A percentile compares a stretch with the other conserved stretches of the same genome.
Evolutionary conservation across 2,888 invertebrate species (phyloP).

Genomic region (Yponomeuta cagnagella): DNA sequence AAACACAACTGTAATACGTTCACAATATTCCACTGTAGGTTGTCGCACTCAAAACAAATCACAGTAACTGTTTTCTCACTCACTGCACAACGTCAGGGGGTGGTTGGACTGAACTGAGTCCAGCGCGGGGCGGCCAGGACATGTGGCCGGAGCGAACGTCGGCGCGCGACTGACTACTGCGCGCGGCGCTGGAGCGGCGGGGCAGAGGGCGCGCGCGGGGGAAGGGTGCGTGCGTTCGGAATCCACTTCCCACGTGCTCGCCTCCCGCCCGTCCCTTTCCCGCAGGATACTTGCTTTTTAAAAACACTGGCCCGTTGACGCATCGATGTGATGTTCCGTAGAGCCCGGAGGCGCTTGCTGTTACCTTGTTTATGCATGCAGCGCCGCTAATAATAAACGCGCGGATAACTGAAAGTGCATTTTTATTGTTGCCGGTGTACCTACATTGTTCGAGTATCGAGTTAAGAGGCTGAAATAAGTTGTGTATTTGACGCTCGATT

Average conservation of each 20-base stretch:
- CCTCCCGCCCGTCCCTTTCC: slow-evolving; percentile 66
- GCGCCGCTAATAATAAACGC: slow-evolving; percentile 67
- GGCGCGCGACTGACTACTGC: slow-evolving; percentile 67
- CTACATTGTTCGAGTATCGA: slow-evolving; percentile 36
- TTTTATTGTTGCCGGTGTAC: slow-evolving; percentile 37
- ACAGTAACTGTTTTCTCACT: slow-evolving; percentile 64
- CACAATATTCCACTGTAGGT: slow-evolving; percentile 54
- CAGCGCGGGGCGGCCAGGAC: slow-evolving; percentile 28
- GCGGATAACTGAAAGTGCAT: slow-evolving; percentile 56
- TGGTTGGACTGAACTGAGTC: slow-evolving; percentile 35
- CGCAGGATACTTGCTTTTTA: slow-evolving; percentile 71
- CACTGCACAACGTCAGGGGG: slow-evolving; percentile 60
- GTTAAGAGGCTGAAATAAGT: slow-evolving; percentile 35
- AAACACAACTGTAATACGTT: slow-evolving; percentile 60
- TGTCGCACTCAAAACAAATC: slow-evolving; percentile 69
- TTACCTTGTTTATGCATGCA: slow-evolving; percentile 68
- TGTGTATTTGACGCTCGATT: slow-evolving; percentile 39
- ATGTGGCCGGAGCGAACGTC: slow-evolving; percentile 63
- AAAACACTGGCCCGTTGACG: slow-evolving; percentile 61
- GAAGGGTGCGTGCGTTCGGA: slow-evolving; percentile 73
- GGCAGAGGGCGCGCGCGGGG: slow-evolving; percentile 35
- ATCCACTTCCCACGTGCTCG: slow-evolving; percentile 73
- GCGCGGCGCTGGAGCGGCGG: slow-evolving; percentile 44
- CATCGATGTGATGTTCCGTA: slow-evolving; percentile 62
- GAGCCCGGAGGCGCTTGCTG: slow-evolving; percentile 55